Conservation (phyloP, 2,888 invertebrate genomes). For the Octodonta nipae region DNA sequence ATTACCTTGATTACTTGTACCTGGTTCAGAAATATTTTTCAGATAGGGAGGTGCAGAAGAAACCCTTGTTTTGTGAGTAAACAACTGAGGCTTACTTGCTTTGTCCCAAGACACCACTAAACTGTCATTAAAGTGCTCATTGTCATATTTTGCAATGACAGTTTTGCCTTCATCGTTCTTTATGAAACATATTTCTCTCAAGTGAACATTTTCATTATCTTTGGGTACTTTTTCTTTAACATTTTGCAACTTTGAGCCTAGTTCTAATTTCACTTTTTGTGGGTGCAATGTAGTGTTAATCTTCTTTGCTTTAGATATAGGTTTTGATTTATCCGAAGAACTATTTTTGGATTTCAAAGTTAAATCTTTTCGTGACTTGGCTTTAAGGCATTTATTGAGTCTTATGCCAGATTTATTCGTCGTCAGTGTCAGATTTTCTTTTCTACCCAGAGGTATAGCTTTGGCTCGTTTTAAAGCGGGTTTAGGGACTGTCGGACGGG, state of each 20-base stretch:
- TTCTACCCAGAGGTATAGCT: slow-evolving; percentile 26
- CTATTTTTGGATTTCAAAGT: slow-evolving; percentile 20
- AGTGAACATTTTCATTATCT: slow-evolving; percentile 19
- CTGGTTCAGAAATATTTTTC: slow-evolving; percentile 16
- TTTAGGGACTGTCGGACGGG: slow-evolving; percentile 21
- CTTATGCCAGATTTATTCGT: slow-evolving; percentile 20
- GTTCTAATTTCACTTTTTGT: slow-evolving; percentile 1
- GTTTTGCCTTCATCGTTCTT: slow-evolving; percentile 30
- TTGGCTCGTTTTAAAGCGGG: slow-evolving; percentile 13
- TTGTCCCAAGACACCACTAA: slow-evolving; percentile 31
- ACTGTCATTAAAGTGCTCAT: slow-evolving; percentile 23
- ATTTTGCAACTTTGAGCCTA: neutral
- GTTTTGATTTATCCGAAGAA: slow-evolving; percentile 14
- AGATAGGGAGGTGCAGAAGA: slow-evolving; percentile 13
- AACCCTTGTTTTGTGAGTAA: slow-evolving; percentile 18
- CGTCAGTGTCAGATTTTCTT: slow-evolving; percentile 29
- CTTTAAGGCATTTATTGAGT: slow-evolving; percentile 20
- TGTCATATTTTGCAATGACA: slow-evolving; percentile 30
- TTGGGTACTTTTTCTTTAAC: neutral
- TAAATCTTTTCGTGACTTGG: slow-evolving; percentile 20
- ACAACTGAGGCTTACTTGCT: slow-evolving; percentile 23
- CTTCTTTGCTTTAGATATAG: slow-evolving; percentile 7
- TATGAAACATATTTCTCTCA: slow-evolving; percentile 31
- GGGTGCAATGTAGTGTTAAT: slow-evolving; percentile 2
- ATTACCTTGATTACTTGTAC: slow-evolving; percentile 22